A percentile compares a stretch with the other conserved stretches of the same genome.
Evolutionary conservation across 2,888 invertebrate genomes (phyloP).

Genomic region (Nipponacmea schrenckii): DNA sequence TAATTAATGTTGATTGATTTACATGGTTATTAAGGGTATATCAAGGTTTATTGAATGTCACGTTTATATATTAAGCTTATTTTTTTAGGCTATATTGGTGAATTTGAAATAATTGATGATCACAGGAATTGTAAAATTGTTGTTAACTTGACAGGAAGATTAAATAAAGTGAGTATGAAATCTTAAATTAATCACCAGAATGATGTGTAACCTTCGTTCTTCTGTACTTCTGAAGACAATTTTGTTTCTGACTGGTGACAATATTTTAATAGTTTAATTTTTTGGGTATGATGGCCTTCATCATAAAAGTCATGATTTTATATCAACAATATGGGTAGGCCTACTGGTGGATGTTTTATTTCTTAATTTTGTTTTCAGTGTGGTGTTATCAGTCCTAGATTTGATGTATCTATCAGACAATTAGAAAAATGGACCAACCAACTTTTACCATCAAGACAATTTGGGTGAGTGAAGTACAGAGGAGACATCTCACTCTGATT

Average conservation of each 20-base stretch:
- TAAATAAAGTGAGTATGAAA: constrained; percentile 80
- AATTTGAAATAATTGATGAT: constrained; percentile 99
- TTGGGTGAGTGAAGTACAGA: constrained; percentile 79
- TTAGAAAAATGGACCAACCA: constrained; percentile 99
- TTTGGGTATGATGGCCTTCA: too few relatives aligned
- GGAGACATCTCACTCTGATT: neutral
- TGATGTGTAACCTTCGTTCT: constrained; percentile 2
- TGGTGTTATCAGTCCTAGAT: constrained; percentile 98
- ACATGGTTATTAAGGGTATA: neutral
- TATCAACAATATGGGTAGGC: too few relatives aligned
- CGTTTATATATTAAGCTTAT: constrained; percentile 13
- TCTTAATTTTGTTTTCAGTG: constrained; percentile 72
- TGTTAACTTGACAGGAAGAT: constrained; percentile 95
- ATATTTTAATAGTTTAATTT: too few relatives aligned
- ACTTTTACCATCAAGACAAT: constrained; percentile 97
- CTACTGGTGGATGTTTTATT: neutral
- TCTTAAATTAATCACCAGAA: neutral
- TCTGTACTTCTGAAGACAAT: neutral
- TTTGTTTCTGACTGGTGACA: neutral
- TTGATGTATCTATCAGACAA: constrained; percentile 94
- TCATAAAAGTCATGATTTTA: too few relatives aligned
- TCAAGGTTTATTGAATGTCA: neutral
- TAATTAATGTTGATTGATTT: neutral
- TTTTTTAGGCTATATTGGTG: constrained; percentile 88
- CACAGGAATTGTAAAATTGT: constrained; percentile 99